Conservation (phyloP, 1,140 invertebrate species). For the Geopemphigus sp. region DNA sequence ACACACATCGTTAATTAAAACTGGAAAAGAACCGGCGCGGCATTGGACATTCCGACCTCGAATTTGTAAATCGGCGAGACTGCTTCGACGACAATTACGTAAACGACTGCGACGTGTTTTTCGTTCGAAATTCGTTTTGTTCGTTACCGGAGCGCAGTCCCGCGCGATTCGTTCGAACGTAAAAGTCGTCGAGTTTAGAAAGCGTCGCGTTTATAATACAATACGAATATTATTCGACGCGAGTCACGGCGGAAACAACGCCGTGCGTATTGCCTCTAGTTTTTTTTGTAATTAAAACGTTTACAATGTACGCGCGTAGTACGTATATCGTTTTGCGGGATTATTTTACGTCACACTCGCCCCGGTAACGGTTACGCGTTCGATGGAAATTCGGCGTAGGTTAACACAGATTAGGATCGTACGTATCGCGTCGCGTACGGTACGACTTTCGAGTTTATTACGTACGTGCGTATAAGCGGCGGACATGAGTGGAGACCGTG, state of each 20-base stretch:
- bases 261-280: neutral
- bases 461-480: neutral
- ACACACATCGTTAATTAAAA: too few relatives aligned
- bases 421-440: neutral
- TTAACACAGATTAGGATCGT: neutral
- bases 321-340: neutral
- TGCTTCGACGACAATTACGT: too few relatives aligned
- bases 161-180: neutral
- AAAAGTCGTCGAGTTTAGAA: constrained; percentile 6
- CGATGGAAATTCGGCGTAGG: neutral
- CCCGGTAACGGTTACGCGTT: neutral
- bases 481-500: too few relatives aligned
- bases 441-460: neutral
- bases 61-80: neutral
- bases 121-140: too few relatives aligned
- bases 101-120: too few relatives aligned
- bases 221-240: neutral
- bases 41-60: neutral
- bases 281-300: neutral
- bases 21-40: too few relatives aligned
- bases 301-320: neutral
- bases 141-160: too few relatives aligned
- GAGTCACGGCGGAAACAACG: constrained; percentile 25
- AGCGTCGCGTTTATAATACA: neutral
- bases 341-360: neutral